Evolutionary conservation across 2,888 invertebrate species (phyloP).

Genomic region (Tridacna crocea): DNA sequence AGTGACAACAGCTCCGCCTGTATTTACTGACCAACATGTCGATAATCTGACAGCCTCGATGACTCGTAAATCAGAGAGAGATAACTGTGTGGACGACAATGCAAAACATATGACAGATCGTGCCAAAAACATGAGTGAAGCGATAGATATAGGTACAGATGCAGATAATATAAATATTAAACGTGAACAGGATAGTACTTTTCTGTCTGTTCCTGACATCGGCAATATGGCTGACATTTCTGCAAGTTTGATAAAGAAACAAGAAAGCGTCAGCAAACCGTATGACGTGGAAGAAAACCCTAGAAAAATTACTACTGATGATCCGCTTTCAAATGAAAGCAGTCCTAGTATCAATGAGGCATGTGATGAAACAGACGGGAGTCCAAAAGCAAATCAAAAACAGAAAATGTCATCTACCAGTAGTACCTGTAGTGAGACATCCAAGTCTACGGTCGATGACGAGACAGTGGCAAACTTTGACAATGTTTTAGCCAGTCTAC

Average conservation of each 20-base stretch:
- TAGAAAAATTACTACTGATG: neutral
- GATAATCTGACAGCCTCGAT: neutral
- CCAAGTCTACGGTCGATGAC: constrained; percentile 22
- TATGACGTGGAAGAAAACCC: neutral
- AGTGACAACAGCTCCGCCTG: constrained; percentile 3
- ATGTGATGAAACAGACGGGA: neutral
- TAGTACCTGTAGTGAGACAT: constrained; percentile 7
- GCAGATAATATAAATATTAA: neutral
- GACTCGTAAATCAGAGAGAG: neutral
- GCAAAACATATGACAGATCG: neutral
- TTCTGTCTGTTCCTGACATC: neutral
- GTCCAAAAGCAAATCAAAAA: neutral
- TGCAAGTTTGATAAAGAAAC: neutral
- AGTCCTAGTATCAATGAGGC: neutral
- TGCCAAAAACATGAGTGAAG: neutral
- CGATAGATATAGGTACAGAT: neutral
- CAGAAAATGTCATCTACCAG: constrained; percentile 1
- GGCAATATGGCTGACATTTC: neutral
- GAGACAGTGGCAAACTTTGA: constrained; percentile 25
- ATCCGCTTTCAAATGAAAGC: neutral
- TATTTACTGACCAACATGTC: neutral
- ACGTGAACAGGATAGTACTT: neutral
- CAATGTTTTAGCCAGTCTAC: constrained; percentile 21
- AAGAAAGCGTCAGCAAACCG: neutral
- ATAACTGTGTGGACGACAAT: neutral